These are phyloP conservation scores for Spinus pinus DNA, from an alignment of 2,797 vertebrate species.

Conservation along the genomic window DNA sequence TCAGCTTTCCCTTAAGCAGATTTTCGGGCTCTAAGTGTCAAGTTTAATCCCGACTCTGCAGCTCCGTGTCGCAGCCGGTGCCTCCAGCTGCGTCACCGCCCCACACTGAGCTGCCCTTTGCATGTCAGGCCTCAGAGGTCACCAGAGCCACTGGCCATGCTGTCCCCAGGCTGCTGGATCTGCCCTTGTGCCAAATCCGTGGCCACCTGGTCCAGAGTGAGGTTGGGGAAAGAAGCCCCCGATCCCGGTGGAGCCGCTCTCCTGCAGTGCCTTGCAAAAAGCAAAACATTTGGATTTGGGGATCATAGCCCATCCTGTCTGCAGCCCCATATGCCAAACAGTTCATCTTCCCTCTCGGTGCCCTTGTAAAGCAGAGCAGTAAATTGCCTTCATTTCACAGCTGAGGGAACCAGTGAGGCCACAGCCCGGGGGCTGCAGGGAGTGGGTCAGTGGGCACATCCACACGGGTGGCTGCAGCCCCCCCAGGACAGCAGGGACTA, in stretches of 20 bases:
- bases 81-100: rapidly evolving
- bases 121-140: background rate
- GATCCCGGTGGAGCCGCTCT: rapidly evolving
- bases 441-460: background rate
- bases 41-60: background rate
- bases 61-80: rapidly evolving
- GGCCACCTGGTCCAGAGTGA: rapidly evolving
- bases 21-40: background rate
- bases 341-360: background rate
- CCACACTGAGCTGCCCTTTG: background rate
- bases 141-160: rapidly evolving
- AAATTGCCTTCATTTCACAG: constrained; percentile 17
- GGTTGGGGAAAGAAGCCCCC: rapidly evolving
- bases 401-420: background rate
- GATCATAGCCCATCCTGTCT: background rate
- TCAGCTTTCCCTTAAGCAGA: background rate
- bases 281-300: background rate
- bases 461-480: background rate
- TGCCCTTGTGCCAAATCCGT: rapidly evolving
- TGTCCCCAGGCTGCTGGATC: no score
- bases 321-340: background rate
- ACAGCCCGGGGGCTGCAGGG: rapidly evolving
- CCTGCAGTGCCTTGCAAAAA: rapidly evolving
- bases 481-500: background rate
- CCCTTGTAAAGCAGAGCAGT: background rate